These are phyloP conservation scores for Boulengeromyrus knoepffleri DNA, from an alignment of 2,113 vertebrate genomes.

Conservation along the genomic window DNA sequence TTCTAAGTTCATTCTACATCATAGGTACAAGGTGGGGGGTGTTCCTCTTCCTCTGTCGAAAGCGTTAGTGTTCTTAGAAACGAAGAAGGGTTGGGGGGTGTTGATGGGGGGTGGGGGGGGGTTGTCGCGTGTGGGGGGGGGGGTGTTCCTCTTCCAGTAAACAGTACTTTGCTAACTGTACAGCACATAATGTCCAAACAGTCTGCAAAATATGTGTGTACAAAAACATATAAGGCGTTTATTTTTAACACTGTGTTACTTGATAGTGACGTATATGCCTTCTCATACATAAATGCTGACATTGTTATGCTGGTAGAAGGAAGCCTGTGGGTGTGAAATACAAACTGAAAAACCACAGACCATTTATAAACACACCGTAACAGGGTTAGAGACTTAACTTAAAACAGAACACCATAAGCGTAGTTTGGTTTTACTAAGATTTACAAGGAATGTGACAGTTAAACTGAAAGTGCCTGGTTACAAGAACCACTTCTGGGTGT, in stretches of 20 bases:
- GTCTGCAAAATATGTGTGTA: background rate
- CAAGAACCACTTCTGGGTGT: background rate
- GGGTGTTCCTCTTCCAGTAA: background rate
- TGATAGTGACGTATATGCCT: background rate
- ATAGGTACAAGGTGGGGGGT: background rate
- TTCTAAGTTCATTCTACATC: background rate
- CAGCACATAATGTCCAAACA: background rate
- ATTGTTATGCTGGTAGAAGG: conserved; percentile 3
- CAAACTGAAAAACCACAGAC: background rate
- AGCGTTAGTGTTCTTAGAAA: too few relatives aligned
- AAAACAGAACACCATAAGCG: background rate
- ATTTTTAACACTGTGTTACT: background rate
- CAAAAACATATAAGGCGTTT: background rate
- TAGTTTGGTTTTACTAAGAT: background rate
- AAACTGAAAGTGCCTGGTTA: background rate
- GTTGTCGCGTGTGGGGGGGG: too few relatives aligned
- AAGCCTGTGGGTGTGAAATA: conserved; percentile 5
- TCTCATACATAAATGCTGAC: background rate
- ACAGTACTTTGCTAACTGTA: background rate
- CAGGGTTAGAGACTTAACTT: background rate
- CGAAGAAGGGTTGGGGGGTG: too few relatives aligned
- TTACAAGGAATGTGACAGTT: background rate
- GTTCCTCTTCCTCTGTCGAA: background rate
- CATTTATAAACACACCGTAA: background rate
- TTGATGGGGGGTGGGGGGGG: too few relatives aligned